Evolutionary conservation across 2,888 invertebrate species (phyloP).

Genomic region (Coelinius sp.): DNA sequence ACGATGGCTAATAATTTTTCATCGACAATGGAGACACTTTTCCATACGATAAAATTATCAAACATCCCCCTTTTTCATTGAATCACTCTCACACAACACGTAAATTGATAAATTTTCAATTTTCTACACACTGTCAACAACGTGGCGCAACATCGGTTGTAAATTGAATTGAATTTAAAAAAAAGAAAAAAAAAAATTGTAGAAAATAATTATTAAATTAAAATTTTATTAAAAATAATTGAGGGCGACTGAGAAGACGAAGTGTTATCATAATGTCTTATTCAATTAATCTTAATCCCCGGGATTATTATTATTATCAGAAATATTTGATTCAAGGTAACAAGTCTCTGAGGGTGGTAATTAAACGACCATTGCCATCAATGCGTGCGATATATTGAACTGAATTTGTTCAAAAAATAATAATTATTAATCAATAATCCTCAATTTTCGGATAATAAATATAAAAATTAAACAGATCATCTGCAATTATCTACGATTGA

Average conservation of each 20-base stretch:
- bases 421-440: background rate
- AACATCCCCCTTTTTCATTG: conserved; percentile 43
- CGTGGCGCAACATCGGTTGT: conserved; percentile 65
- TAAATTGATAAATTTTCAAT: conserved; percentile 52
- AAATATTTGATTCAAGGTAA: conserved; percentile 69
- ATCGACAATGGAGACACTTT: too few species aligned
- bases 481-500: too few species aligned
- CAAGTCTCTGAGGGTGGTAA: conserved; percentile 66
- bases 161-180: conserved; percentile 32
- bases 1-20: conserved; percentile 19
- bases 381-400: conserved; percentile 60
- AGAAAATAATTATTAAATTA: conserved; percentile 12
- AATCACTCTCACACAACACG: conserved; percentile 53
- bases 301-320: conserved; percentile 39
- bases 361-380: conserved; percentile 68
- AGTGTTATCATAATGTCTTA: background rate
- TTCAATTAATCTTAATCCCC: conserved; percentile 11
- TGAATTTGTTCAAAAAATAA: background rate
- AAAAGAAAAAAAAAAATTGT: conserved; percentile 16
- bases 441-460: too few species aligned
- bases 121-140: conserved; percentile 64
- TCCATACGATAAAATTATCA: conserved; percentile 30
- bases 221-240: background rate
- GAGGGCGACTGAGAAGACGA: conserved; percentile 19
- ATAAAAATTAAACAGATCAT: too few species aligned